phyloP scores from a whole-genome alignment of 2,888 invertebrate species.

The Pachycephus smyrnensis region DNA sequence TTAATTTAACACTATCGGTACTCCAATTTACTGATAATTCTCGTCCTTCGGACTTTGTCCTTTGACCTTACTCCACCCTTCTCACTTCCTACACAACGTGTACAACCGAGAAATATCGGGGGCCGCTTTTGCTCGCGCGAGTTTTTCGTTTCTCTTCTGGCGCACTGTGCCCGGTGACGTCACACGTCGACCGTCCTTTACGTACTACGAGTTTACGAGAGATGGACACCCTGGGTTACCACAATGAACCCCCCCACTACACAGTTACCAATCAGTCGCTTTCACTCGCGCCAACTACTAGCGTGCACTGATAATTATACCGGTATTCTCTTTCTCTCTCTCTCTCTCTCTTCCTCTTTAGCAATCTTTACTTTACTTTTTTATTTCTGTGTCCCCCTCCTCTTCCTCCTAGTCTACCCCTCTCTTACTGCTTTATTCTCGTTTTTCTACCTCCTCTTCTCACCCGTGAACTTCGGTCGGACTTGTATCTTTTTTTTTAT shows the following conservation, averaged over 20 bases:
- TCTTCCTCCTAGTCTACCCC: background rate
- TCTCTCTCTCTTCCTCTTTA: background rate
- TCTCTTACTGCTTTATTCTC: background rate
- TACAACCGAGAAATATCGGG: background rate
- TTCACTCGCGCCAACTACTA: constrained; percentile 28
- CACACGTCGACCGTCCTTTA: constrained; percentile 38
- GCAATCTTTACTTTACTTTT: background rate
- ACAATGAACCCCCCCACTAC: constrained; percentile 29
- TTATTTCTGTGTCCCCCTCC: background rate
- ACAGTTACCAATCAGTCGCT: constrained; percentile 29
- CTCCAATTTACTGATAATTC: background rate
- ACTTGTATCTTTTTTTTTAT: background rate
- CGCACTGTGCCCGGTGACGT: constrained; percentile 30
- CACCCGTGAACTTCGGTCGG: background rate
- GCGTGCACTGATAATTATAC: background rate
- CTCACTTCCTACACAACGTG: background rate
- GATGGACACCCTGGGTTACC: constrained; percentile 32
- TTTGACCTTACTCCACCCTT: background rate
- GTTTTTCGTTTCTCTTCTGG: background rate
- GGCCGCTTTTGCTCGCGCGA: background rate
- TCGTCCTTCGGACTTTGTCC: background rate
- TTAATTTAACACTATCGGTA: background rate
- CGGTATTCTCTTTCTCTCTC: background rate
- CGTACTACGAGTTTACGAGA: constrained; percentile 38
- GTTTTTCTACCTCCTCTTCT: background rate